phyloP scores from a whole-genome alignment of 1,140 invertebrate genomes.

The Saxidomus purpurata region DNA sequence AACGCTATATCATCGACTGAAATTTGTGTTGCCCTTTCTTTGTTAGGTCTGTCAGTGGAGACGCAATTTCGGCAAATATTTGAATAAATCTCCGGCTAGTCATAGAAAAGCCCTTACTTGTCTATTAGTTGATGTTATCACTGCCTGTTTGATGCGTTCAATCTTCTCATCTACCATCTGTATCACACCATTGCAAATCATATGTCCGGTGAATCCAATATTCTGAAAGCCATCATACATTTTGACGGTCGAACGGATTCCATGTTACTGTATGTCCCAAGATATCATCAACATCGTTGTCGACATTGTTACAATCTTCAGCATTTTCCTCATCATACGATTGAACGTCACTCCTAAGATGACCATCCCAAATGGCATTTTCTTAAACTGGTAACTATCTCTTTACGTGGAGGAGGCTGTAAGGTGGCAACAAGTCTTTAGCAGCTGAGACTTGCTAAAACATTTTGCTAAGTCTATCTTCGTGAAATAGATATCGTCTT shows the following conservation, averaged over 20 bases:
- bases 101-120: too few species aligned
- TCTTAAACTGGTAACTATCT: conserved; percentile 41
- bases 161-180: conserved; percentile 76
- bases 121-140: too few species aligned
- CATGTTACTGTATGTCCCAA: too few species aligned
- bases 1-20: conserved; percentile 77
- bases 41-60: too few species aligned
- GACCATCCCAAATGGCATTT: conserved; percentile 67
- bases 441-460: conserved; percentile 52
- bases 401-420: conserved; percentile 40
- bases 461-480: conserved; percentile 61
- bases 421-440: not conserved
- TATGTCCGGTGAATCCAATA: not conserved
- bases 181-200: conserved; percentile 21
- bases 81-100: conserved; percentile 83
- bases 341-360: conserved; percentile 38
- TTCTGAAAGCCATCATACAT: conserved; percentile 18
- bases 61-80: conserved; percentile 78
- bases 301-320: conserved; percentile 70
- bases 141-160: not conserved
- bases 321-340: too few species aligned
- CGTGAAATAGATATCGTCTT: not conserved
- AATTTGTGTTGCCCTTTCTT: conserved; percentile 73
- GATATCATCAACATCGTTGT: too few species aligned
- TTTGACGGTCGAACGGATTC: not conserved